Base-by-base conservation (phyloP, 1,140 invertebrate species). In the Drosophila neocordata region DNA sequence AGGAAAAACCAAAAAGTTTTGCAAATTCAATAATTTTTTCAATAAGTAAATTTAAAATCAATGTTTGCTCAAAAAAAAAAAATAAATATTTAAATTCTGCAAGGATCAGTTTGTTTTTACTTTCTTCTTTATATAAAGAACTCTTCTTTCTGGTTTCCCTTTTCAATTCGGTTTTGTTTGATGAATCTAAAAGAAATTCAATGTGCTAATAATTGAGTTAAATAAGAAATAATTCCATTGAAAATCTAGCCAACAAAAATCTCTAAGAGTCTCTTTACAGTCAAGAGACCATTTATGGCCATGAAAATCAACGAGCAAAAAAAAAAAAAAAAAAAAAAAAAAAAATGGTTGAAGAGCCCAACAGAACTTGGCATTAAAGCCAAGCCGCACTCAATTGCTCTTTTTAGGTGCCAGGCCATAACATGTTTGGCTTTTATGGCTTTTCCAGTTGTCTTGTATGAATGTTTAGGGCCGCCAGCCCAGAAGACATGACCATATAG, bases 341-440 rank as follows among this genome's bases (percentile, higher is more conserved):
- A n/a, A n/a, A n/a, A n/a, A n/a, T n/a, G 6, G 27, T 31, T 24
- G 52, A 73, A 44, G 41, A 73, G 13, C 52, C 8, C 65, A 5
- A 31, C 27, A 56, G 57, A 72, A 48, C 38, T 51, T 24, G 61
- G 15, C 41, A 48, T 48, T 48, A 13, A 51, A 53, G 37, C 51
- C 44, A 51, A 48, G 60, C 27, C 41, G 71, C 53, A 53, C 57
- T 58, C 44, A 48, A 48, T 48, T 48, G 41, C 41, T 48, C 41
- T 20, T 38, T n/a, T n/a, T 60, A 20, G 41, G 48, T 24, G 56
- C 34, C 56, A 24, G 55, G 24, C 51, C 48, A 41, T 13, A 74
- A 82, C 66, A 61, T 57, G 77, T 80, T 80, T 65, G 69, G 77
- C 73, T 85, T 85, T 87, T 77, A 77, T 67, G 59, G 66, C 72